Evolutionary conservation across 37 sponge, comb jelly and placozoan species (phyloP).

Genomic region (Diacarnus erythraeanus): DNA sequence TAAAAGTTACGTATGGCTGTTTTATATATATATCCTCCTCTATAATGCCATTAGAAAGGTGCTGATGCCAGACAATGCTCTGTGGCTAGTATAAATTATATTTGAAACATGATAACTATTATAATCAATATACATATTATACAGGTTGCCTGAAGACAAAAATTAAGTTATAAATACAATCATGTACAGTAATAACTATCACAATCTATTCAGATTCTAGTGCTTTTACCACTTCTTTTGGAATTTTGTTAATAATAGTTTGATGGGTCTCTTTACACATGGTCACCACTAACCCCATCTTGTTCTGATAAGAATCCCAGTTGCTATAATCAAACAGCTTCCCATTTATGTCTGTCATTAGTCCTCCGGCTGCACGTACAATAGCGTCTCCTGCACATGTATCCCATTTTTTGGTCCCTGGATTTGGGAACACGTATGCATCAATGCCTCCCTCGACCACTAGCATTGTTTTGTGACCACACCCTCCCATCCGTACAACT

Average conservation of each 20-base stretch:
- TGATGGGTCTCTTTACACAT: conserved; percentile 21
- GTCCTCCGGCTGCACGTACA: conserved; percentile 70
- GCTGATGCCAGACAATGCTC: too few relatives aligned
- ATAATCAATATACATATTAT: neutral
- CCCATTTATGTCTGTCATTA: conserved; percentile 81
- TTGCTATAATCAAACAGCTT: conserved; percentile 38
- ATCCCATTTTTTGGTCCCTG: conserved; percentile 96
- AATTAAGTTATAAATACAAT: neutral
- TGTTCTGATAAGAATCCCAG: conserved; percentile 15
- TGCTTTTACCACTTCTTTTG: conserved; percentile 25
- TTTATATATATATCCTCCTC: too few relatives aligned
- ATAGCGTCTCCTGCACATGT: conserved; percentile 95
- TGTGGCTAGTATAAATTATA: too few relatives aligned
- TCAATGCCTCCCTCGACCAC: conserved; percentile 82
- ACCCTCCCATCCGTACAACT: conserved; percentile 71
- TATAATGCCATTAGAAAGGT: too few relatives aligned
- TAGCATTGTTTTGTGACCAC: conserved; percentile 89
- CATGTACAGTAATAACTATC: neutral
- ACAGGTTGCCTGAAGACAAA: neutral
- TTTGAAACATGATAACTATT: too few relatives aligned
- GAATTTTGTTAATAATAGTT: conserved; percentile 53
- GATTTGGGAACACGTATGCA: conserved; percentile 79
- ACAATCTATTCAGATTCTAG: conserved; percentile 2
- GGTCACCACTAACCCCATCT: conserved; percentile 23
- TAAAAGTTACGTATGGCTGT: too few relatives aligned